Evolutionary conservation across 2,888 invertebrate species (phyloP), one percentile per base, ranked within the genome.

Genomic region (Orchestes rusci): DNA sequence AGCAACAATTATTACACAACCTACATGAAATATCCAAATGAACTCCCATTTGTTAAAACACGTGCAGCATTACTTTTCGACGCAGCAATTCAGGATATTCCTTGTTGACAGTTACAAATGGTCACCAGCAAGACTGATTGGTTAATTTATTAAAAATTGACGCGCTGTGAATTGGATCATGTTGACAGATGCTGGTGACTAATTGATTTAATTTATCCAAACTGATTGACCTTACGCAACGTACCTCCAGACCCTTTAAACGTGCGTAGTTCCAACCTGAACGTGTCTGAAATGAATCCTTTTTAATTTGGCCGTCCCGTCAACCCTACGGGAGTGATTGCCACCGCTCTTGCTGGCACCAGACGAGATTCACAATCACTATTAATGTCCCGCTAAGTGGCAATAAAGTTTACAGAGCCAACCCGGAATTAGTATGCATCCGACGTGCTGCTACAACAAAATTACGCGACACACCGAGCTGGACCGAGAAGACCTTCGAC

Each of bases 371-470:
- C 50, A 52, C 56, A 58, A 57, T 58, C 65, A 63, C 61, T 58
- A 60, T 62, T 66, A 67, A 67, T 66, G 64, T 59, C 56, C 57
- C 57, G 58, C 63, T 66, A 66, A 67, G 66, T 65, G 64, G 59
- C 60, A 63, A 64, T 65, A 64, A 65, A 65, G 58, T 62, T 61
- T 60, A 58, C 56, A 56, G 56, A 52, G 56, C 52, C 56, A 55
- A 52, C 52, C 53, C 53, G 48, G 51, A 50, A 64, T 66, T 65
- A 64, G 62, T 63, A 66, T 66, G 66, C 66, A 65, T 63, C 60
- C 57, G 54, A 52, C 57, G 58, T 59, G 53, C 39, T 43, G 55
- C 53, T 51, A n/a, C 54, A 50, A 50, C 52, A 47, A 48, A 48
- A 50, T 50, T 49, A 54, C 51, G 49, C 55, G 46, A 46, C 41